Evolutionary conservation across 2,113 vertebrate genomes (phyloP).

Genomic region (Pituophis catenifer): DNA sequence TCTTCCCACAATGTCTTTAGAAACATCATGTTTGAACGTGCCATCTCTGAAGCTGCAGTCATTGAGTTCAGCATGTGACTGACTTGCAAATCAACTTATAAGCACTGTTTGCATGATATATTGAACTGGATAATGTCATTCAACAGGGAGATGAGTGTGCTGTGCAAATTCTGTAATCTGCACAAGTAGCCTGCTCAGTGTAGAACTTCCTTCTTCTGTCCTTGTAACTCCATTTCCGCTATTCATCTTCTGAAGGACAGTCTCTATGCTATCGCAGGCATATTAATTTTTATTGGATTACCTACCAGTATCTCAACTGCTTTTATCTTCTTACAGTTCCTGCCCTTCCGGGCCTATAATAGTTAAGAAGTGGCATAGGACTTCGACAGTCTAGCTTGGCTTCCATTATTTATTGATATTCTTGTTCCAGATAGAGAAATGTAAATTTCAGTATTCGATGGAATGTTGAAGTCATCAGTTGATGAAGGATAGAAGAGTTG

Average conservation of each 20-base stretch:
- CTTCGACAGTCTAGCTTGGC: not conserved
- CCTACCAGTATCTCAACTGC: not conserved
- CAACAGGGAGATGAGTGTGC: not conserved
- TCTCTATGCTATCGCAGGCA: not conserved
- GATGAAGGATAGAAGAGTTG: not conserved
- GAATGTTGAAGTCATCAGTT: not conserved
- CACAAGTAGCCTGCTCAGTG: not conserved
- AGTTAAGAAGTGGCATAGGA: not conserved
- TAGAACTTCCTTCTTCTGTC: not conserved
- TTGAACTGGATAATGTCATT: not conserved
- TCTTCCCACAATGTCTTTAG: not conserved
- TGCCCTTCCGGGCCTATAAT: not conserved
- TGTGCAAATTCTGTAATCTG: not conserved
- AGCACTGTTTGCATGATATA: not conserved
- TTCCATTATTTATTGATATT: not conserved
- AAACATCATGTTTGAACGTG: not conserved
- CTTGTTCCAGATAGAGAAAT: not conserved
- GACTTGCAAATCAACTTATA: not conserved
- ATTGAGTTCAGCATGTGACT: not conserved
- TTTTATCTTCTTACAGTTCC: not conserved
- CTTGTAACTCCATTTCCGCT: not conserved
- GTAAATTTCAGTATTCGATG: not conserved
- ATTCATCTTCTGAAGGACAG: not conserved
- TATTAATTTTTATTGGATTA: not conserved
- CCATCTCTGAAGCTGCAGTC: not conserved